These are phyloP conservation scores for Xyrichtys novacula DNA, from an alignment of 2,797 vertebrate species.

Conservation along the genomic window DNA sequence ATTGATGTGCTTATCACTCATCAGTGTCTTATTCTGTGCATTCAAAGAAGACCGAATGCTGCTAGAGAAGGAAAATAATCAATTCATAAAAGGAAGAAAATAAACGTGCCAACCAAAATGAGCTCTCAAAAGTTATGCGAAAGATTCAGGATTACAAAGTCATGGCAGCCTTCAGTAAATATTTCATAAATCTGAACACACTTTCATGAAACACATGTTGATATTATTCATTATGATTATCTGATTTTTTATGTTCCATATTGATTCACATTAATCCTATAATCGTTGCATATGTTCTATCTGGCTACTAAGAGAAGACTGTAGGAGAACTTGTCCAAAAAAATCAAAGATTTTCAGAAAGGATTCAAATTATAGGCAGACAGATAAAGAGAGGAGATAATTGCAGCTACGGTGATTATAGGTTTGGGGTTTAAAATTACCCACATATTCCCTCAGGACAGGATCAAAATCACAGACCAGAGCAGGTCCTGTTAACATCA, in stretches of 20 bases:
- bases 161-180: neutral
- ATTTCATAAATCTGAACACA: too few species aligned
- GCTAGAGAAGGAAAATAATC: neutral
- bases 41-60: rapidly evolving
- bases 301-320: too few species aligned
- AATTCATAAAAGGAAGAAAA: neutral
- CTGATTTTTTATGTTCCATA: too few species aligned
- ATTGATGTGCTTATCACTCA: constrained; percentile 9
- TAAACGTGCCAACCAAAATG: neutral
- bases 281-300: too few species aligned
- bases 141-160: neutral
- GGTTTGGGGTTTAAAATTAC: neutral
- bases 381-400: neutral
- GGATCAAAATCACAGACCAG: neutral
- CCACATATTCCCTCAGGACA: neutral
- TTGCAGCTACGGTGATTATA: neutral
- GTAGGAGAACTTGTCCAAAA: too few species aligned
- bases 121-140: neutral
- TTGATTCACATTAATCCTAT: too few species aligned
- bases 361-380: neutral
- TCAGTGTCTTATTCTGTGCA: neutral
- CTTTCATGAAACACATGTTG: too few species aligned
- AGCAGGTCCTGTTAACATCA: neutral
- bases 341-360: too few species aligned
- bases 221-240: too few species aligned